Evolutionary conservation across 37 sponge, comb jelly and placozoan species (phyloP).

Genomic region (Halisarca cf. caerulea): DNA sequence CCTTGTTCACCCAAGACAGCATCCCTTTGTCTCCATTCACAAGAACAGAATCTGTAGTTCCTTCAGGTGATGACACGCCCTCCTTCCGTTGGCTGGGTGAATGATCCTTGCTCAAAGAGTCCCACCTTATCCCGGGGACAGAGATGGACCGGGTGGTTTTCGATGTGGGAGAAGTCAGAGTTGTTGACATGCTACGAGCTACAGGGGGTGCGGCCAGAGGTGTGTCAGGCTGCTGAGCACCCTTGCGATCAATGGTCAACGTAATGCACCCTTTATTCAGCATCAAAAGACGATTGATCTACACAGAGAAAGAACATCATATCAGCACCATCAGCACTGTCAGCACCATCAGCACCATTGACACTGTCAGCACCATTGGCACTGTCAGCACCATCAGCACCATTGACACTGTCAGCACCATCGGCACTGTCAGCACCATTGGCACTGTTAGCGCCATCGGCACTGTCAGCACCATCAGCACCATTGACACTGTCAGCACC

Average conservation of each 20-base stretch:
- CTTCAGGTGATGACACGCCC: no score
- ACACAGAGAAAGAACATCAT: neutral
- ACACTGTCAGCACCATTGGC: no score
- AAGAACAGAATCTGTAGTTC: neutral
- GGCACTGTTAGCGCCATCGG: no score
- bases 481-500: no score
- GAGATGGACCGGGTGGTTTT: constrained; percentile 11
- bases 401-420: no score
- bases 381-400: no score
- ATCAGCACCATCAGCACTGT: neutral
- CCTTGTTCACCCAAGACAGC: neutral
- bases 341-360: no score
- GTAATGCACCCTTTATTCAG: constrained; percentile 5
- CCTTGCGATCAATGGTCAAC: constrained; percentile 37
- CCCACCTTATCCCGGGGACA: neutral
- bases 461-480: no score
- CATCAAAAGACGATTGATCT: constrained; percentile 21
- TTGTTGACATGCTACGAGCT: neutral
- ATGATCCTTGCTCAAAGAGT: neutral
- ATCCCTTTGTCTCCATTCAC: constrained; percentile 1
- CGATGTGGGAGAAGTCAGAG: neutral
- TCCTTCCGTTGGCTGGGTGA: no score
- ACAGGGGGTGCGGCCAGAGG: neutral
- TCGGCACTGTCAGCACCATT: no score
- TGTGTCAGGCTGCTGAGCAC: neutral